Evolutionary conservation across 2,888 invertebrate species (phyloP), one percentile per base, ranked within the genome.

Genomic region (Tenthredo livida): DNA sequence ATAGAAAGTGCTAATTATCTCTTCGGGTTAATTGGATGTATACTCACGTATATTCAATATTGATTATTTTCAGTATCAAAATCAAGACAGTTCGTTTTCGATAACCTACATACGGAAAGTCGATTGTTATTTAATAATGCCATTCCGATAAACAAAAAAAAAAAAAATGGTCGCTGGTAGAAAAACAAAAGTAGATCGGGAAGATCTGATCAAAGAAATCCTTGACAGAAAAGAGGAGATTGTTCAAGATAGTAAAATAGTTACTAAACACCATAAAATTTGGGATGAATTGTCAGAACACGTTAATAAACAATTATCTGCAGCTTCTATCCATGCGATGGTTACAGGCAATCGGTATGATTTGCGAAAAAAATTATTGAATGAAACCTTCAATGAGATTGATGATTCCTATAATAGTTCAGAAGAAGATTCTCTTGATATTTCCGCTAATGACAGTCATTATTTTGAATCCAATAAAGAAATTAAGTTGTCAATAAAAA

Each of bases 181-280:
- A 67, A 67, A 67, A 67, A 67, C 67, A 67, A 67, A 67, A 33
- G 29, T 67, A 33, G 67, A 67, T 67, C 67, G 67, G 33, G 67
- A 67, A 67, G 33, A 67, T 67, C 67, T 67, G 67, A 29, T 67
- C 33, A 33, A 67, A 17, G 29, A 67, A 67, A 67, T 67, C 6
- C 33, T 67, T 33, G 33, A 67, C 33, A 67, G 67, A 33, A 33
- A 29, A 67, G 67, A 67, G 33, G 67, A 67, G 67, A 67, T 67
- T 15, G 29, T 67, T 67, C n/a, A 67, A 67, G 33, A 67, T 33
- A 25, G 12, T 67, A 67, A 67, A 67, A 67, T 67, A 67, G 67
- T 67, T 67, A 29, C 15, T 67, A 67, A 67, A 67, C 33, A 25
- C 67, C 12, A 33, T 67, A 67, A 67, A 67, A 67, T 67, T 67